phyloP scores from a whole-genome alignment of 1,140 invertebrate genomes.

The Heliothis subflexa region DNA sequence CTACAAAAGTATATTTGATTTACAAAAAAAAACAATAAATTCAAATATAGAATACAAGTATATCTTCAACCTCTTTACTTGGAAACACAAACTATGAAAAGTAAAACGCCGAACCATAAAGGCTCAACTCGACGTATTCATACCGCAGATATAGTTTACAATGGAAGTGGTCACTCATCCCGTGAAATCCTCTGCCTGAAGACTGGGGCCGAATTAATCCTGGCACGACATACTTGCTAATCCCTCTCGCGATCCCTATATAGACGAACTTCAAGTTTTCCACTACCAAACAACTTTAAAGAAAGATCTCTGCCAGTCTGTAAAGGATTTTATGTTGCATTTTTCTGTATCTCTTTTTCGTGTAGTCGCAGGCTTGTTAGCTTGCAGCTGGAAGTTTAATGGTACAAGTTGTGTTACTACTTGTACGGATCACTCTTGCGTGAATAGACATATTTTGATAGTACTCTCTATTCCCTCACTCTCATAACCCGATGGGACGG shows the following conservation, averaged over 20 bases:
- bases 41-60: neutral
- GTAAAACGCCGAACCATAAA: neutral
- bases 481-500: too few relatives aligned
- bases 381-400: too few relatives aligned
- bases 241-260: neutral
- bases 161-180: conserved; percentile 31
- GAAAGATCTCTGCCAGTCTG: neutral
- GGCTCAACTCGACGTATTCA: neutral
- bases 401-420: too few relatives aligned
- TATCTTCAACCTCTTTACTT: neutral
- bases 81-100: too few relatives aligned
- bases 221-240: conserved; percentile 14
- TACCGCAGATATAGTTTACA: neutral
- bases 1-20: too few relatives aligned
- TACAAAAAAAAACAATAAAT: too few relatives aligned
- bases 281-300: neutral
- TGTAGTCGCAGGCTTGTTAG: too few relatives aligned
- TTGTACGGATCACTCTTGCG: too few relatives aligned
- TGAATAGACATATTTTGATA: too few relatives aligned
- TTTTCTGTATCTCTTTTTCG: too few relatives aligned
- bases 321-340: too few relatives aligned
- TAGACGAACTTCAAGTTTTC: neutral
- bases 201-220: conserved; percentile 6
- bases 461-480: too few relatives aligned
- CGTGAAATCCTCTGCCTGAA: conserved; percentile 7